Percentiles rank a stretch among this genome's conserved stretches.
Conservation (phyloP, 2,797 vertebrate species). For the Macropus fuliginosus region DNA sequence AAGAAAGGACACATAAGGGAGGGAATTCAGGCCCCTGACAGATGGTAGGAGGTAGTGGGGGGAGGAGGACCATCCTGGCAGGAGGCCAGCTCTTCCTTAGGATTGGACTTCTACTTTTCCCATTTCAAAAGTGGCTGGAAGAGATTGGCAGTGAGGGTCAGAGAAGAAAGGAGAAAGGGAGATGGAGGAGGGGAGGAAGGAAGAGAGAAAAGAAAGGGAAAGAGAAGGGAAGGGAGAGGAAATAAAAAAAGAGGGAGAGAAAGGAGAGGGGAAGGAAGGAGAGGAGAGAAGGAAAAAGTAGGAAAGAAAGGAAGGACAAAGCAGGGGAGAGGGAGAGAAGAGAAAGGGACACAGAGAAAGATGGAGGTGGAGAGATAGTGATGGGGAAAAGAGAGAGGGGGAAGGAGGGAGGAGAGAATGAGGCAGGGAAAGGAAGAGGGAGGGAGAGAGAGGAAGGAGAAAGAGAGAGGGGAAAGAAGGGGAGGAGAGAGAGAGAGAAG, state of each 20-base stretch:
- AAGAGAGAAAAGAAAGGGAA: neutral
- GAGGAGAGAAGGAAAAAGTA: neutral
- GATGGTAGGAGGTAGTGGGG: neutral
- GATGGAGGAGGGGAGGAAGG: neutral
- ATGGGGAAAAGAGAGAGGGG: neutral
- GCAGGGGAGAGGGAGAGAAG: no score
- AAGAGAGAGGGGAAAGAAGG: neutral
- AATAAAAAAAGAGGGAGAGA: neutral
- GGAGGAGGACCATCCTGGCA: neutral
- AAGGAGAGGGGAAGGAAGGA: neutral
- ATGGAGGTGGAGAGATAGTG: no score
- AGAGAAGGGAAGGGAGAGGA: neutral
- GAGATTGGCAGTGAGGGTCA: neutral
- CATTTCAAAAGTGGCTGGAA: neutral
- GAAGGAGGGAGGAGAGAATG: neutral
- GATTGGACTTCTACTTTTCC: neutral
- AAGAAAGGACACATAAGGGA: neutral
- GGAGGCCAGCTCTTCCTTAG: neutral
- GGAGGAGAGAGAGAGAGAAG: neutral
- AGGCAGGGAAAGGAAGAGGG: neutral
- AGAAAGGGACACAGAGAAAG: no score
- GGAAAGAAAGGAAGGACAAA: no score
- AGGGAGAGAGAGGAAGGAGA: neutral
- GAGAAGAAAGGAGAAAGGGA: neutral
- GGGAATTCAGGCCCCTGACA: neutral